phyloP scores from a whole-genome alignment of 2,113 vertebrate genomes.

The Leiothrix lutea region DNA sequence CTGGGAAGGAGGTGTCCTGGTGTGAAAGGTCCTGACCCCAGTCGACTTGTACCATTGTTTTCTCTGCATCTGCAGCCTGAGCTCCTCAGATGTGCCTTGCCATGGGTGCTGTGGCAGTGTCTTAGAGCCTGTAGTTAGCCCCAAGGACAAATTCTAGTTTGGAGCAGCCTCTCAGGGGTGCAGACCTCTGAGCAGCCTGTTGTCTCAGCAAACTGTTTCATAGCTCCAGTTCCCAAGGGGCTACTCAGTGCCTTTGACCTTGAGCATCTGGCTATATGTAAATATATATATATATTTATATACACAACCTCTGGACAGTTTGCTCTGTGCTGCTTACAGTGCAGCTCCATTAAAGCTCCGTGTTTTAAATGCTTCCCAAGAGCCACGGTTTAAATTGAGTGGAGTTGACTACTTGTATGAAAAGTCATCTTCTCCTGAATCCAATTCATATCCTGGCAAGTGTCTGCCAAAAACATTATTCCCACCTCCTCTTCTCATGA shows the following conservation, averaged over 20 bases:
- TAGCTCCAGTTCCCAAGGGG: neutral
- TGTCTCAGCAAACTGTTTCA: neutral
- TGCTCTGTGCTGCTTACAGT: constrained; percentile 38
- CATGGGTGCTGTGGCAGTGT: neutral
- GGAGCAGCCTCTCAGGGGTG: neutral
- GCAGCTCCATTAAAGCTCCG: constrained; percentile 43
- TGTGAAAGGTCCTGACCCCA: neutral
- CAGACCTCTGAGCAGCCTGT: neutral
- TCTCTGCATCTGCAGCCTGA: neutral
- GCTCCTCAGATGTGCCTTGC: neutral
- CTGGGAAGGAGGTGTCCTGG: neutral
- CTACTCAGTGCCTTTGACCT: constrained; percentile 16
- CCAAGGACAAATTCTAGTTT: neutral
- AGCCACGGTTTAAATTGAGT: constrained; percentile 56
- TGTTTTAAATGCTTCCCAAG: constrained; percentile 60
- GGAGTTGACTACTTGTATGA: constrained; percentile 54
- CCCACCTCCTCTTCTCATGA: constrained; percentile 35
- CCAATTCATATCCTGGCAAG: constrained; percentile 31
- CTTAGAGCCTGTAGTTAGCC: neutral
- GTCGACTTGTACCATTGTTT: neutral
- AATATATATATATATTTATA: neutral
- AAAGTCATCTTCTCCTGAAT: constrained; percentile 55
- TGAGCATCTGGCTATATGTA: constrained; percentile 44
- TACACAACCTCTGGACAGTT: neutral
- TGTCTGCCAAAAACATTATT: constrained; percentile 57